phyloP scores from a whole-genome alignment of 2,888 invertebrate genomes.

The Clistopyga incitator region DNA sequence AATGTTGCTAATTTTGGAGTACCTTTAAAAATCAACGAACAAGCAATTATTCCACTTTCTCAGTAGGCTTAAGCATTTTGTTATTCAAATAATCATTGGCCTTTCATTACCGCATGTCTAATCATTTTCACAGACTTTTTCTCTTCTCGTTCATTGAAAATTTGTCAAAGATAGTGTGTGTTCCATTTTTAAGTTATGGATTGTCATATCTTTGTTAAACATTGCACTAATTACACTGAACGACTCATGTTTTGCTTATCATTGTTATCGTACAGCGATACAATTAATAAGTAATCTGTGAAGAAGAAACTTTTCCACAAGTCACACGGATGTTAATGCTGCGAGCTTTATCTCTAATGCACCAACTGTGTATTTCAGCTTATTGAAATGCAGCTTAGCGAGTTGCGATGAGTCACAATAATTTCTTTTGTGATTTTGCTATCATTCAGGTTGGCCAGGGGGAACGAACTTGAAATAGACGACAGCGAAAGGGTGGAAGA shows the following conservation, averaged over 20 bases:
- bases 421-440: background rate
- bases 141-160: background rate
- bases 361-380: background rate
- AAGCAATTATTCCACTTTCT: no score
- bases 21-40: no score
- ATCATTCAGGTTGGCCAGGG: conserved; percentile 69
- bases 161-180: background rate
- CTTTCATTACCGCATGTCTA: no score
- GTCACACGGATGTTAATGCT: background rate
- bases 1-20: no score
- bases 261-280: conserved; percentile 11
- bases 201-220: conserved; percentile 14
- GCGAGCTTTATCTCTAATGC: background rate
- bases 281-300: background rate
- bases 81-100: no score
- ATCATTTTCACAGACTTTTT: background rate
- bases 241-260: conserved; percentile 41
- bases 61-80: no score
- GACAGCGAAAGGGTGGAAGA: conserved; percentile 74
- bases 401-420: background rate
- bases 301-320: conserved; percentile 28
- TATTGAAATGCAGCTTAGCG: background rate
- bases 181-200: conserved; percentile 14
- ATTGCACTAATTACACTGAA: background rate
- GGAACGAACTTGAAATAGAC: conserved; percentile 73